Evolutionary conservation across 2,797 vertebrate species (phyloP).

Genomic region (Enteromius treurensis): DNA sequence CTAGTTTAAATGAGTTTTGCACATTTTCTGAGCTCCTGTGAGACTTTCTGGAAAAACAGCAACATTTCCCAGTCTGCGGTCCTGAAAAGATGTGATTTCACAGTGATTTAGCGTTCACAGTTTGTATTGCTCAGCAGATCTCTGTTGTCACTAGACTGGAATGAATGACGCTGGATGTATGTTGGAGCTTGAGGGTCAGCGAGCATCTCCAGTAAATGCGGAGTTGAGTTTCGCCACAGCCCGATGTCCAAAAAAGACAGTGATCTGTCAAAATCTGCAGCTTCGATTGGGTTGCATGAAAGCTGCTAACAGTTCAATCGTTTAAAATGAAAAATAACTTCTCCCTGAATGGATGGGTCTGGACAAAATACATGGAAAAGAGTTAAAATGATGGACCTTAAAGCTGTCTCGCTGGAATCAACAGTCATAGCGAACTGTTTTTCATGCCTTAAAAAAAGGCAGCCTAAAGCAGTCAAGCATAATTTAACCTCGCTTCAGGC

Average conservation of each 20-base stretch:
- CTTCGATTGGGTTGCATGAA: neutral
- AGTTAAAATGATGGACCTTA: conserved; percentile 9
- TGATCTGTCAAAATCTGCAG: conserved; percentile 14
- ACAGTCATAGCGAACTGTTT: neutral
- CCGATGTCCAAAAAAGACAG: neutral
- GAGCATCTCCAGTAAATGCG: neutral
- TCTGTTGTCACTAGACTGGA: conserved; percentile 20
- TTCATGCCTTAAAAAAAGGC: neutral
- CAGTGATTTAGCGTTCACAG: conserved; percentile 26
- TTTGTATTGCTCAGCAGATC: conserved; percentile 14
- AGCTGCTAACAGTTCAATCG: neutral
- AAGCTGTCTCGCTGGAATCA: conserved; percentile 2
- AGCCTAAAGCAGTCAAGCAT: conserved; percentile 3
- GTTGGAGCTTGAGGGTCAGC: neutral
- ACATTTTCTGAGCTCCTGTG: conserved; percentile 50
- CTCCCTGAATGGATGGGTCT: neutral
- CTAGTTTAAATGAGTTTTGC: conserved; percentile 42
- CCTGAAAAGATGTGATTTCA: conserved; percentile 37
- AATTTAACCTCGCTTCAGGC: neutral
- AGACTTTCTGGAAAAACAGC: conserved; percentile 36
- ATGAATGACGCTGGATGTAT: conserved; percentile 14
- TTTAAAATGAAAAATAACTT: conserved; percentile 31
- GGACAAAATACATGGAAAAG: conserved; percentile 30
- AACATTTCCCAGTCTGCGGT: conserved; percentile 34
- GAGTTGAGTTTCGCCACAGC: neutral